Evolutionary conservation across 1,140 invertebrate genomes (phyloP), one percentile per base, ranked within the genome.

Genomic region (Drosophila mojavensis): DNA sequence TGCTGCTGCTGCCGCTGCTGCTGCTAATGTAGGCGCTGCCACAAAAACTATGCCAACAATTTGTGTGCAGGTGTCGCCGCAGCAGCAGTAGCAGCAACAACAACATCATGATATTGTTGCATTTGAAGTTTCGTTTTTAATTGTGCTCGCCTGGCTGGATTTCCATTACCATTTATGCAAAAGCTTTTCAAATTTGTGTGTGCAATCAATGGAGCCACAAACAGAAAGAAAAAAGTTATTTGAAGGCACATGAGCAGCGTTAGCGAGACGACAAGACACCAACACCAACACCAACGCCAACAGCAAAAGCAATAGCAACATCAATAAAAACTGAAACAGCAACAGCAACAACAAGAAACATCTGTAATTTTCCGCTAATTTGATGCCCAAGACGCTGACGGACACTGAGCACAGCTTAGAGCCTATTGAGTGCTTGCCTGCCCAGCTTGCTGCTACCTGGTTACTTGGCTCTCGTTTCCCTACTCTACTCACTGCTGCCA

Each of bases 301-400:
- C 5, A 15, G 1, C 20, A 24, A 24, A 0, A 30, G 6, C 63
- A 70, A 11, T 24, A 59, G 61, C 59, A 55, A 68, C 56, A 24
- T 53, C 75, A 75, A 15, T n/a, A 15, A 1, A 20, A 50, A 26
- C 36, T 65, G 41, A 47, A 70, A 50, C 28, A 53, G 6, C 6
- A 17, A 17, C 26, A 5, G 6, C 63, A 70, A 39, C 73, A 68
- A 63, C 63, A 66, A 11, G 9, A 24, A 24, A 9, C 26, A 61
- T 58, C 79, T 88, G 79, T 88, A 86, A 86, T 86, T 88, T 88
- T 83, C 84, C 79, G 82, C 84, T 86, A 88, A 86, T 86, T 86
- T 81, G 79, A 83, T 73, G 83, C 53, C 81, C 68, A 72, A 58
- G 78, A 59, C 58, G 64, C 79, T 69, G 30, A 53, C 43, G 47